phyloP scores from a whole-genome alignment of 2,888 invertebrate genomes.

The Drosophila ochracea region DNA sequence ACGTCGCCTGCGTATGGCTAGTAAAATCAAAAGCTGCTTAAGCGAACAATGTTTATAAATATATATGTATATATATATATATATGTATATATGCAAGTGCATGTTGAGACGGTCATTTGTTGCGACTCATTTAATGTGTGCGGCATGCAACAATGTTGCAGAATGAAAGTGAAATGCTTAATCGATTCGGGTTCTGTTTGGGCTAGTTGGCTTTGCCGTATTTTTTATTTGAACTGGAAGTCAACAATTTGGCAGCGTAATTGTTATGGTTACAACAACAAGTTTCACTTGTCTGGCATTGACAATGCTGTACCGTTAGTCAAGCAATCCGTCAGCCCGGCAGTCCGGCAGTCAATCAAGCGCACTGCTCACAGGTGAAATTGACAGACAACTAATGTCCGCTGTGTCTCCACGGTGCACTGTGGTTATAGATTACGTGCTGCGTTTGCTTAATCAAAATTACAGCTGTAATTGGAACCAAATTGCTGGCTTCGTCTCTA shows the following conservation, averaged over 20 bases:
- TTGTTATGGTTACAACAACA: conserved; percentile 57
- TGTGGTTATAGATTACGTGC: conserved; percentile 74
- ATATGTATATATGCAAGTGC: conserved; percentile 5
- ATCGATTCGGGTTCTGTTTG: conserved; percentile 38
- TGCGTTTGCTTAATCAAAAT: conserved; percentile 62
- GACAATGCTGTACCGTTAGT: conserved; percentile 71
- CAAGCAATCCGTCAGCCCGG: background rate
- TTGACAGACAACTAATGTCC: conserved; percentile 25
- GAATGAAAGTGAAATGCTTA: conserved; percentile 77
- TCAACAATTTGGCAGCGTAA: conserved; percentile 58
- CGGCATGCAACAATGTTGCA: conserved; percentile 35
- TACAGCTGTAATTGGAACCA: conserved; percentile 60
- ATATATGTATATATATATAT: conserved; percentile 4
- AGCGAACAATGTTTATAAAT: conserved; percentile 20
- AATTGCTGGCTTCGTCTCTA: conserved; percentile 55
- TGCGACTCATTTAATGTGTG: conserved; percentile 56
- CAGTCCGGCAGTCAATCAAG: conserved; percentile 55
- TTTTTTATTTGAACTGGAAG: conserved; percentile 45
- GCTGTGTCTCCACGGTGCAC: conserved; percentile 22
- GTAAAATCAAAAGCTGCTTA: conserved; percentile 45
- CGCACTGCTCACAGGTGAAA: conserved; percentile 61
- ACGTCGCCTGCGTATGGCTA: conserved; percentile 64
- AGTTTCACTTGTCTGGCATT: conserved; percentile 70
- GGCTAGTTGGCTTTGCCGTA: background rate
- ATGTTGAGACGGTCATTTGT: conserved; percentile 1